Conservation (phyloP, 2,888 invertebrate species). For the Byasa hedistus region DNA sequence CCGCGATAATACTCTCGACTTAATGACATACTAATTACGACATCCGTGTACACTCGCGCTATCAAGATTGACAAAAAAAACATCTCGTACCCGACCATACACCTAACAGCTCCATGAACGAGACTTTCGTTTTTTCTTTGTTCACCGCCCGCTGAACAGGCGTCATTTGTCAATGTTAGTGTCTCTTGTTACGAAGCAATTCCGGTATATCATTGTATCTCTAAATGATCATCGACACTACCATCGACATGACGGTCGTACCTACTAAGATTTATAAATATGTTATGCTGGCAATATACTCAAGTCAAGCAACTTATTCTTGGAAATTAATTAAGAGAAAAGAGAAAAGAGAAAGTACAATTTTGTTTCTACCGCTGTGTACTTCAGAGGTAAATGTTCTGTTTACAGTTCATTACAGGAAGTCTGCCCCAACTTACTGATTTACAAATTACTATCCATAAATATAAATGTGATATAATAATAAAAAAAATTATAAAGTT, state of each 20-base stretch:
- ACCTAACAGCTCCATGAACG: constrained; percentile 32
- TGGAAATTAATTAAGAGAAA: neutral
- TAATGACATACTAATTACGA: constrained; percentile 60
- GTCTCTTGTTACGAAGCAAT: constrained; percentile 11
- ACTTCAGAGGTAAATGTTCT: too few species aligned
- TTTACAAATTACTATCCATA: too few species aligned
- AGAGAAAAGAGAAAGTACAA: neutral
- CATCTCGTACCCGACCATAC: constrained; percentile 19
- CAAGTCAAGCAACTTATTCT: neutral
- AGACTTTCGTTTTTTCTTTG: constrained; percentile 31
- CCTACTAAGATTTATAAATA: constrained; percentile 4
- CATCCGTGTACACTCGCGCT: constrained; percentile 36
- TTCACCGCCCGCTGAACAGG: constrained; percentile 13
- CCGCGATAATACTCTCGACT: constrained; percentile 35
- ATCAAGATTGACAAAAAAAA: constrained; percentile 37
- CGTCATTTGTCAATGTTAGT: constrained; percentile 30
- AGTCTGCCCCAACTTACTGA: too few species aligned
- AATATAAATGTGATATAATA: too few species aligned
- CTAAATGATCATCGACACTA: constrained; percentile 17
- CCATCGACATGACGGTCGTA: constrained; percentile 13
- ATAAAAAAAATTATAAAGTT: too few species aligned
- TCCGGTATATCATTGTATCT: constrained; percentile 23
- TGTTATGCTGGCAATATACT: constrained; percentile 3
- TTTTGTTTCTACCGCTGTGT: neutral
- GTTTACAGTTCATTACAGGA: too few species aligned